Evolutionary conservation across 2,797 vertebrate species (phyloP), one percentile per base, ranked within the genome.

Genomic region (Tamandua tetradactyla): DNA sequence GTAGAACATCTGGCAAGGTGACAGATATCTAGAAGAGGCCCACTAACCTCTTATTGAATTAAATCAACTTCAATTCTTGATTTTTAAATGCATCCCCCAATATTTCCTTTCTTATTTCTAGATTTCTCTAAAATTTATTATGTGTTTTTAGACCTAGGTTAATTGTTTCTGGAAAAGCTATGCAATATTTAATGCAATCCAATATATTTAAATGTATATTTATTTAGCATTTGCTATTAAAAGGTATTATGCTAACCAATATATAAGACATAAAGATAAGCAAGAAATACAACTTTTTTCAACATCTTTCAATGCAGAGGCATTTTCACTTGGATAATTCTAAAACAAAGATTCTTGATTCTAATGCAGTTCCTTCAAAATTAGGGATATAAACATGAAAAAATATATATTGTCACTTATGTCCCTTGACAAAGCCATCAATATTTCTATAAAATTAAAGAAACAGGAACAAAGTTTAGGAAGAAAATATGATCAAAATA

Each of bases 41-140:
- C 59, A 78, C 17, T 68, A 57, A 83, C 1, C 2, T 94, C 76
- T 55, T n/a, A 55, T 5, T 90, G 40, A 91, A 91, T 69, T 69
- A 79, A 79, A 84, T 84, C 3, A 87, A 66, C 14, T 59, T 1
- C 68, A 93, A 83, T 93, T 76, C 32, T 93, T 89, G 75, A 87
- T 88, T 52, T 18, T 52, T 68, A 80, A 25, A 40, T 86, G 20
- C 8, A 1, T 14, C 3, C 10, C 42, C 40, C 91, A 66, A 55
- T 20, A 55, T 55, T 18, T 59, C 10, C 10, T 27, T 23, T 59
- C 22, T 75, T 32, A 91, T 66, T 35, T n/a, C n/a, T n/a, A n/a
- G 76, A 11, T 76, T 83, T 68, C 66, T 72, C 27, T 84, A 64
- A 89, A 92, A 49, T 59, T 5, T 69, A 52, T 42, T 75, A 11